phyloP scores from a whole-genome alignment of 23 tunicate genomes.

The Pegea sp. region DNA sequence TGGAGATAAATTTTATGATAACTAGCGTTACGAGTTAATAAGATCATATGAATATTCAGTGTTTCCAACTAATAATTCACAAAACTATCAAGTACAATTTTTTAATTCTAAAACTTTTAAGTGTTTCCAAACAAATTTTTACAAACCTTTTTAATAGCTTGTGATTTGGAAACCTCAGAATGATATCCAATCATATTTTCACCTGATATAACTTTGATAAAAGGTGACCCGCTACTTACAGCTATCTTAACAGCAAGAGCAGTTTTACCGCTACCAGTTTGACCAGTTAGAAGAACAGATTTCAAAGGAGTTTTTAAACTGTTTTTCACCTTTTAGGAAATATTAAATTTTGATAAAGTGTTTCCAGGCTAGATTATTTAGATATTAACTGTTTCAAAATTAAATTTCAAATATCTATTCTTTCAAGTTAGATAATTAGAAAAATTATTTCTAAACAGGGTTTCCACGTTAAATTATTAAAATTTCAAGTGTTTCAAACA shows the following conservation, averaged over 20 bases:
- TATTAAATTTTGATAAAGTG: too few species aligned
- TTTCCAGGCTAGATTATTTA: neutral
- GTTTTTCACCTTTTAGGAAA: constrained; percentile 50
- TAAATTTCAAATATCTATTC: neutral
- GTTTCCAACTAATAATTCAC: too few species aligned
- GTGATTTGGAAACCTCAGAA: constrained; percentile 77
- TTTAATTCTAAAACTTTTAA: too few species aligned
- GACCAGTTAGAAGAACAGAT: constrained; percentile 48
- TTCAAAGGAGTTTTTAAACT: constrained; percentile 60
- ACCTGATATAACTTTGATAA: constrained; percentile 60
- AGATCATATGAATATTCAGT: too few species aligned
- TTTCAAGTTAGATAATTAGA: neutral
- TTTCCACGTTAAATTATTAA: too few species aligned
- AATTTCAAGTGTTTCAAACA: too few species aligned
- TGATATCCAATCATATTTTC: constrained; percentile 53
- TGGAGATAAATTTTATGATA: too few species aligned
- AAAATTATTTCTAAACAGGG: neutral
- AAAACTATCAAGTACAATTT: too few species aligned
- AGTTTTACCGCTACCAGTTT: constrained; percentile 71
- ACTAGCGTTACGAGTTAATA: too few species aligned
- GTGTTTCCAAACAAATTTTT: neutral
- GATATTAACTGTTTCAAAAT: neutral
- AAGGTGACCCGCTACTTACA: constrained; percentile 64
- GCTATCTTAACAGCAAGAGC: constrained; percentile 90
- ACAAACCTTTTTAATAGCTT: constrained; percentile 43